Conservation (phyloP, 2,888 invertebrate species). For the Drosophila demipolita region DNA sequence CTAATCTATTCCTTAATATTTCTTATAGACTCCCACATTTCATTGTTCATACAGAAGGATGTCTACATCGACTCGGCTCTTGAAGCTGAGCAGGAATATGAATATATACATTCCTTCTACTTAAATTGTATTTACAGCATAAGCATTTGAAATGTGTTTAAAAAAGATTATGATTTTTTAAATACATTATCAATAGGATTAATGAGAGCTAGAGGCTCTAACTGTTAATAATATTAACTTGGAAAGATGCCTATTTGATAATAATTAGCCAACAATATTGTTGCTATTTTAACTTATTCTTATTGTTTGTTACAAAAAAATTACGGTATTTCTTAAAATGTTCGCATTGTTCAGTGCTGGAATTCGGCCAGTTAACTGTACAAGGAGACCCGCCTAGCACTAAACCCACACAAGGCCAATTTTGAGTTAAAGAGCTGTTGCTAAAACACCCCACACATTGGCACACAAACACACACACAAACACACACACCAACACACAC, state of each 20-base stretch:
- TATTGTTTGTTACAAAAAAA: background rate
- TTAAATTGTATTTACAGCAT: no score
- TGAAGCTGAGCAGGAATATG: background rate
- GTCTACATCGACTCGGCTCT: background rate
- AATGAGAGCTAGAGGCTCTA: background rate
- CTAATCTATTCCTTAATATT: background rate
- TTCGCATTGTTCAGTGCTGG: slow-evolving; percentile 24
- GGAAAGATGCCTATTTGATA: background rate
- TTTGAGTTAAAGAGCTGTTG: slow-evolving; percentile 39
- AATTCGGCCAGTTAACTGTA: slow-evolving; percentile 40
- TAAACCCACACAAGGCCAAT: slow-evolving; percentile 35
- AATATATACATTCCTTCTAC: no score
- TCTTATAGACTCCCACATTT: background rate
- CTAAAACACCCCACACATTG: slow-evolving; percentile 37
- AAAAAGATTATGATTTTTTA: background rate
- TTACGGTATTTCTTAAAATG: background rate
- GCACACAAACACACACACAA: slow-evolving; percentile 5
- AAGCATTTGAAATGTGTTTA: no score
- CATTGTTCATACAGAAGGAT: background rate
- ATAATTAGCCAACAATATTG: background rate
- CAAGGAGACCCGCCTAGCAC: slow-evolving; percentile 29
- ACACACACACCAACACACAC: slow-evolving; percentile 17
- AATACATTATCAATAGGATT: background rate
- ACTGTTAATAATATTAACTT: background rate
- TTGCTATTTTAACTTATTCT: background rate